Evolutionary conservation across 2,888 invertebrate species (phyloP), one percentile per base, ranked within the genome.

Genomic region (Drosophila atripex): DNA sequence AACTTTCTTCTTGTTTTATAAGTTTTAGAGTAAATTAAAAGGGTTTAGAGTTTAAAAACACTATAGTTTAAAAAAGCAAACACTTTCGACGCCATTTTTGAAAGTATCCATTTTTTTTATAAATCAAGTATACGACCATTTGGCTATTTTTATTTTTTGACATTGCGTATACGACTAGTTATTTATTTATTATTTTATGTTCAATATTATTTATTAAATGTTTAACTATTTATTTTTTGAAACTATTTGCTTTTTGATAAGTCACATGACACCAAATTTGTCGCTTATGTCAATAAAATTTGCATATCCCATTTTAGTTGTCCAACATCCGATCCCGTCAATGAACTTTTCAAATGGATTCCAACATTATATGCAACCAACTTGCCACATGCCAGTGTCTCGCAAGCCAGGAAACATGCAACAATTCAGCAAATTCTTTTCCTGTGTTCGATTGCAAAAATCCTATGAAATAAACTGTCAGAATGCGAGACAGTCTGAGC

Each of bases 381-480:
- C 69, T 64, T 80, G 68, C 61, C 73, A 72, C 59, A 64, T 68
- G 64, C 74, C 66, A 77, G 46, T 71, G 50, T 66, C 38, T 46
- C 35, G 47, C 66, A 50, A 30, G 41, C 66, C 65, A 38, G 23
- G 32, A 30, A 60, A 60, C 58, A 73, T 75, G 51, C 59, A 71
- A 61, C 43, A 66, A 54, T 70, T 58, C 58, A 58, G 51, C 32
- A 54, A 65, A 72, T 69, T 47, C 60, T 49, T 41, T 21, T 51
- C 45, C 53, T 47, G 16, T 43, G 41, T 39, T 50, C 46, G 41
- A n/a, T 38, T 14, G 23, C 30, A 35, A 12, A 77, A 70, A 52
- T 58, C 46, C 70, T 28, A 38, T 39, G 43, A 74, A 80, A 80
- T 72, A 85, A 69, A 49, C 72, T 78, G 76, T 76, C 76, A 58